Evolutionary conservation across 2,888 invertebrate genomes (phyloP).

Genomic region (Nephrotoma appendiculata): DNA sequence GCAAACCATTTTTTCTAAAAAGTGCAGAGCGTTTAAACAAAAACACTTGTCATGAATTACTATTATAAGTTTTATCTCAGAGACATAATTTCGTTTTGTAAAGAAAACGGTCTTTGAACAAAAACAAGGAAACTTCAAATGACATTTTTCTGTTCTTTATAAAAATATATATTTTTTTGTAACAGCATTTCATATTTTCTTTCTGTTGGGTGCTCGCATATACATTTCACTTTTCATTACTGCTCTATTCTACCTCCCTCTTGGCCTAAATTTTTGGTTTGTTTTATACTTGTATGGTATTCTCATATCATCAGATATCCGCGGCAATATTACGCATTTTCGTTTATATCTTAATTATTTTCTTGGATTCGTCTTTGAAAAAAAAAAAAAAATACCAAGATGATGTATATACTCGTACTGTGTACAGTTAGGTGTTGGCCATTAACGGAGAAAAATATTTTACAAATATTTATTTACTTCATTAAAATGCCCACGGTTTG

Average conservation of each 20-base stretch:
- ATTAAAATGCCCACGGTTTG: slow-evolving; percentile 2
- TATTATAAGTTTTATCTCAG: background rate
- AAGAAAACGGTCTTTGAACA: background rate
- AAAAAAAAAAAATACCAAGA: background rate
- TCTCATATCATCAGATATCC: background rate
- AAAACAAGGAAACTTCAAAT: background rate
- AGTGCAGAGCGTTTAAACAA: background rate
- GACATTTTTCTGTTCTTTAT: background rate
- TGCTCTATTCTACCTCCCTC: background rate
- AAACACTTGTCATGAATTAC: background rate
- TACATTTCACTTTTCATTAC: background rate
- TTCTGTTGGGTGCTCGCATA: background rate
- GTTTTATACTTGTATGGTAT: background rate
- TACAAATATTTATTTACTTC: slow-evolving; percentile 4
- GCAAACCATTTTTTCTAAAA: background rate
- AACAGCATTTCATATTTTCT: background rate
- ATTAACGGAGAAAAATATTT: slow-evolving; percentile 3
- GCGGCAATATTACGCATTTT: background rate
- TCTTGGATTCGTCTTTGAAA: background rate
- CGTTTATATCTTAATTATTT: background rate
- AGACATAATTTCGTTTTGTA: background rate
- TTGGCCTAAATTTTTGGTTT: background rate
- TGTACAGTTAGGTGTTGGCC: slow-evolving; percentile 3
- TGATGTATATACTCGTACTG: background rate
- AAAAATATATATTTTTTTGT: background rate